These are phyloP conservation scores for Diploptera punctata DNA, from an alignment of 2,888 invertebrate genomes.

Conservation along the genomic window DNA sequence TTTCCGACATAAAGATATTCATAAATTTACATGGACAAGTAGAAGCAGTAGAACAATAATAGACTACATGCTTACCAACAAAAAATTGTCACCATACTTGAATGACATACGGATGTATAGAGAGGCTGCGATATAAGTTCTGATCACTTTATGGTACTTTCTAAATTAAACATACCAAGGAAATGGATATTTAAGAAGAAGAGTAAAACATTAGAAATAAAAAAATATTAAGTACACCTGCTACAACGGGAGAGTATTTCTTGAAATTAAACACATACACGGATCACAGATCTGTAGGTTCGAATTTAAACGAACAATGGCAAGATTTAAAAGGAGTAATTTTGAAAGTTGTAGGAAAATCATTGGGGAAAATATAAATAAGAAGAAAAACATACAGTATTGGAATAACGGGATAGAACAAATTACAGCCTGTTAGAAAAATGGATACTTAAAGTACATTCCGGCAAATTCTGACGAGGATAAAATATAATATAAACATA, in stretches of 20 bases:
- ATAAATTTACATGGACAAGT: neutral
- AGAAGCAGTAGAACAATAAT: neutral
- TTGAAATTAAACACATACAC: neutral
- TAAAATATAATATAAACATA: neutral
- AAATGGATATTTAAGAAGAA: neutral
- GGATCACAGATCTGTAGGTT: neutral
- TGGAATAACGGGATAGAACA: conserved; percentile 4
- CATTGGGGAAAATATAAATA: neutral
- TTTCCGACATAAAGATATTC: neutral
- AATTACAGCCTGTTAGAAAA: neutral
- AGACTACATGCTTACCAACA: conserved; percentile 5
- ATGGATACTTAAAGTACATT: neutral
- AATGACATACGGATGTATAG: neutral
- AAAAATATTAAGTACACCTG: neutral
- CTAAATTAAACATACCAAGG: neutral
- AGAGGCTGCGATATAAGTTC: neutral
- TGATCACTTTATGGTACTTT: neutral
- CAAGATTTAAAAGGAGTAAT: neutral
- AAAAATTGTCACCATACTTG: neutral
- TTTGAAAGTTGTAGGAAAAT: neutral
- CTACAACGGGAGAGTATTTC: neutral
- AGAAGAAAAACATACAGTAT: neutral
- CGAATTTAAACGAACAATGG: neutral
- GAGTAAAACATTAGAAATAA: neutral
- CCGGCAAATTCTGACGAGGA: neutral